Base-by-base conservation (phyloP, 2,113 vertebrate genomes). In the Neomonachus schauinslandi region DNA sequence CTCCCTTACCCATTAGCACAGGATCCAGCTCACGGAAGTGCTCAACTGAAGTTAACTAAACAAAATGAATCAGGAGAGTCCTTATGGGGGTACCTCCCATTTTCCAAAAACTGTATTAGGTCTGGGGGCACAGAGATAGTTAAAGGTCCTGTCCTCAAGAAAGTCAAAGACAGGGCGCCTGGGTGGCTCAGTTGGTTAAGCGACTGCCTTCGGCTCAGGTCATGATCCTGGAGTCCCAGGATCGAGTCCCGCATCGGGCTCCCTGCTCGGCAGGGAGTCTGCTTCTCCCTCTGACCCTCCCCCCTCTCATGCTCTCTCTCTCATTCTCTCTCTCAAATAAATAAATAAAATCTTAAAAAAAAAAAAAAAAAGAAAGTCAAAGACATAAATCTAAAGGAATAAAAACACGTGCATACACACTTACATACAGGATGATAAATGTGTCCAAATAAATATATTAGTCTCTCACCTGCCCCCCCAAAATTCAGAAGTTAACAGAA, bases 401-500 rank as follows among this genome's bases (percentile, higher is more conserved):
- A 87, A 87, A 98, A 97, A 85, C 31, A 76, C 42, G 71, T 49
- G 53, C 55, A 81, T 65, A n/a, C 12, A 49, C 28, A 57, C n/a
- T 59, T 84, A 72, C 7, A 59, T 69, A 79, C 5, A 24, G 28
- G 71, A 51, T 96, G 65, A 94, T 95, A 95, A 95, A 96, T 95
- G 36, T 90, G 91, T 96, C 84, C 81, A 85, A 77, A 95, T 91
- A 96, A 91, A 97, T 63, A 86, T 67, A 91, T 89, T 63, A 65
- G 36, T 95, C 77, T 94, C 71, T 77, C 59, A 88, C 67, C 31
- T 26, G 14, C 21, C 51, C 51, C 51, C 49, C 16, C 86, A 39
- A 93, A 96, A 96, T 79, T 97, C 84, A 98, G 81, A 93, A 96
- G 63, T 96, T 92, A 91, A 85, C 90, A 95, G 57, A 82, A 89